phyloP scores from a whole-genome alignment of 1,140 invertebrate species.

The Mya arenaria region DNA sequence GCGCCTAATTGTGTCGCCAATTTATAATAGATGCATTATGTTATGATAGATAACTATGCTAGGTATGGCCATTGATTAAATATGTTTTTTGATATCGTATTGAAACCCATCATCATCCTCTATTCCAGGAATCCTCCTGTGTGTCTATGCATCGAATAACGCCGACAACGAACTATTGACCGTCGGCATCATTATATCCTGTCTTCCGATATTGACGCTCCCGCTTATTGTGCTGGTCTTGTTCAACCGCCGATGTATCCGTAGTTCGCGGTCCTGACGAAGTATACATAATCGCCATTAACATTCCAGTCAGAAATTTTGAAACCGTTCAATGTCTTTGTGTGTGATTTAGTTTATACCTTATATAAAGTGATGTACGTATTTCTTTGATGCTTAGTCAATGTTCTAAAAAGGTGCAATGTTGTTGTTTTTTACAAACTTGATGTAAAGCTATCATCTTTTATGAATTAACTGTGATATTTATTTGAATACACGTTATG shows the following conservation, averaged over 20 bases:
- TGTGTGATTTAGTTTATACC: no score
- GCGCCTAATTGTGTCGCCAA: background rate
- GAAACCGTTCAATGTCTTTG: no score
- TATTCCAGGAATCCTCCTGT: conserved; percentile 20
- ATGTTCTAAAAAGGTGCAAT: no score
- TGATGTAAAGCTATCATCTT: no score
- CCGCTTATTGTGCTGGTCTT: conserved; percentile 21
- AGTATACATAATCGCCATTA: no score
- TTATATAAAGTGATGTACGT: no score
- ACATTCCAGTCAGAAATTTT: no score
- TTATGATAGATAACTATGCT: background rate
- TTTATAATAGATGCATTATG: background rate
- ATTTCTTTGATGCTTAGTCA: no score
- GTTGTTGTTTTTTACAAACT: no score
- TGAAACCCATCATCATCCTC: background rate
- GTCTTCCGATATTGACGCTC: background rate
- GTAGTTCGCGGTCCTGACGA: no score
- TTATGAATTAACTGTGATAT: no score
- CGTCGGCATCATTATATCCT: conserved; percentile 11
- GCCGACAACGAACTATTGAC: background rate
- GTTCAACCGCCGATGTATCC: conserved; percentile 18
- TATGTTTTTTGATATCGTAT: background rate
- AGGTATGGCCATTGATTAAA: background rate
- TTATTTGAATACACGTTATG: no score
- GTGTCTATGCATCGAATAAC: conserved; percentile 9